These are phyloP conservation scores for Hystrix cristata DNA, from an alignment of 2,113 vertebrate genomes.

Conservation along the genomic window DNA sequence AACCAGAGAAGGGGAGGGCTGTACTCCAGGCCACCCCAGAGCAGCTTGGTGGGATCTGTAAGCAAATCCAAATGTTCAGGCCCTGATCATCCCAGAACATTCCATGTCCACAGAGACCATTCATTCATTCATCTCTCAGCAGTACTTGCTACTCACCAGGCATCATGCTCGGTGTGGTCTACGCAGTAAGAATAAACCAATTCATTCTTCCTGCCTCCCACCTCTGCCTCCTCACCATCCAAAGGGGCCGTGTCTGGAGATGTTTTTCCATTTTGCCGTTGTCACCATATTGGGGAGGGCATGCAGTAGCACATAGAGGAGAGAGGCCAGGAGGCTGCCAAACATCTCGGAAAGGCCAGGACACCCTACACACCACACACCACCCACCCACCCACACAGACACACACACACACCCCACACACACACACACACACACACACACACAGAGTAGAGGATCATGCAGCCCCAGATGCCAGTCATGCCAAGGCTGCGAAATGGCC, in stretches of 20 bases:
- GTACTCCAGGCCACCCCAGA: neutral
- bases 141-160: neutral
- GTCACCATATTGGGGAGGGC: neutral
- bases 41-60: neutral
- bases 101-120: neutral
- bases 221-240: neutral
- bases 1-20: neutral
- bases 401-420: neutral
- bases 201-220: neutral
- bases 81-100: neutral
- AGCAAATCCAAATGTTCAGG: neutral
- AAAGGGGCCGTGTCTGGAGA: neutral
- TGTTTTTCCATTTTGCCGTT: neutral
- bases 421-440: neutral
- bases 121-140: neutral
- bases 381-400: neutral
- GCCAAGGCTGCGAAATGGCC: neutral
- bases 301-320: neutral
- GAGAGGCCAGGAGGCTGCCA: neutral
- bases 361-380: neutral
- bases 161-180: too few relatives aligned
- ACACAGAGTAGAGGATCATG: neutral
- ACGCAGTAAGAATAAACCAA: neutral
- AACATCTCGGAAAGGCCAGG: neutral
- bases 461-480: neutral